Conservation (phyloP, 2,888 invertebrate species). For the Macrosoma leucophasiata region DNA sequence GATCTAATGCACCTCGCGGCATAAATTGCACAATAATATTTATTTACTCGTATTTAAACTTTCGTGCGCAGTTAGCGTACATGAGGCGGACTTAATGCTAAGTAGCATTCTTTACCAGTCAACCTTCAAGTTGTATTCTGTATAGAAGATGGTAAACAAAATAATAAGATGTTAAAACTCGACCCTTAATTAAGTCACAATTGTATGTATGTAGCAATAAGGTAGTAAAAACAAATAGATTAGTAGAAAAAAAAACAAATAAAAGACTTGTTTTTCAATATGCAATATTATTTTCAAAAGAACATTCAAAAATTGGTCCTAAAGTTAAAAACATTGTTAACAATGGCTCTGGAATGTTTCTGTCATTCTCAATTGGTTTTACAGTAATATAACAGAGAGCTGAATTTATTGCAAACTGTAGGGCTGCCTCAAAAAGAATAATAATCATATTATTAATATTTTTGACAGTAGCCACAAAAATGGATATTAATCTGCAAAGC, state of each 20-base stretch:
- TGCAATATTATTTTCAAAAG: conserved; percentile 76
- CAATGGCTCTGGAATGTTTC: conserved; percentile 74
- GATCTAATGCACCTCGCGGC: too few species aligned
- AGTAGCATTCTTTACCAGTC: too few species aligned
- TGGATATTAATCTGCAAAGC: too few species aligned
- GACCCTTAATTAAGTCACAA: conserved; percentile 14
- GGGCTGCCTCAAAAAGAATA: conserved; percentile 19
- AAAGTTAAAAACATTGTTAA: conserved; percentile 73
- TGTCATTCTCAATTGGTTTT: conserved; percentile 58
- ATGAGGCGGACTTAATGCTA: too few species aligned
- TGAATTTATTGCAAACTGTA: conserved; percentile 32
- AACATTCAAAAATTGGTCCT: conserved; percentile 76
- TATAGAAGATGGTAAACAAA: too few species aligned
- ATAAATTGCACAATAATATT: too few species aligned
- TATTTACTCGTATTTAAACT: too few species aligned
- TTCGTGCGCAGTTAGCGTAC: too few species aligned
- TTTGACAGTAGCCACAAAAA: too few species aligned
- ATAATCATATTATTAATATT: conserved; percentile 22
- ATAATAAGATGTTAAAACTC: too few species aligned
- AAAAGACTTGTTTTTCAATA: conserved; percentile 53
- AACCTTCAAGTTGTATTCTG: too few species aligned
- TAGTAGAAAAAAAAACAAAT: conserved; percentile 35
- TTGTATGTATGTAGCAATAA: conserved; percentile 9
- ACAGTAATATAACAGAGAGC: conserved; percentile 56
- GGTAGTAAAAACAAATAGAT: conserved; percentile 1